A percentile compares a stretch with the other conserved stretches of the same genome.
Conservation (phyloP, 2,888 invertebrate species). For the Agrotis ipsilon region DNA sequence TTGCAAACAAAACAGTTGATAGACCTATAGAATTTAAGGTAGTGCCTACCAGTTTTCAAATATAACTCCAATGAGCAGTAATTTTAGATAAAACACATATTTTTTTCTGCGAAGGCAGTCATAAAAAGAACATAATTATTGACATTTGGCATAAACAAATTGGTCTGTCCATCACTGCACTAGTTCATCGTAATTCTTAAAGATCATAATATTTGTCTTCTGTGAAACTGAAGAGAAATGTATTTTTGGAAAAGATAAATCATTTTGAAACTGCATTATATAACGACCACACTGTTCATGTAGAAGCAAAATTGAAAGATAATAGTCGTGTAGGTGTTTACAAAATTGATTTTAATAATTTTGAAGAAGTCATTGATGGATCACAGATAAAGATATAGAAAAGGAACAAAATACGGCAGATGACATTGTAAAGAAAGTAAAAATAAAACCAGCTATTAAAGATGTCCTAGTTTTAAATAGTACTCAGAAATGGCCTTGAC, state of each 20-base stretch:
- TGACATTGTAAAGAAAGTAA: constrained; percentile 63
- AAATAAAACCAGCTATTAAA: constrained; percentile 65
- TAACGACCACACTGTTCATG: not conserved
- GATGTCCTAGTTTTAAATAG: constrained; percentile 79
- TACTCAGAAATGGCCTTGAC: constrained; percentile 86
- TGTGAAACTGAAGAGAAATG: not conserved
- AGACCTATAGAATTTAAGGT: too few species aligned
- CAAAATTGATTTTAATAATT: not conserved
- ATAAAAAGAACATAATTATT: constrained; percentile 3
- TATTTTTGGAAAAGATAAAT: not conserved
- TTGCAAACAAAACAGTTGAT: too few species aligned
- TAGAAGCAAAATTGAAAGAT: not conserved
- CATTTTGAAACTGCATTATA: not conserved
- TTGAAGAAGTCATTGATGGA: not conserved
- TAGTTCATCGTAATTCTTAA: constrained; percentile 1
- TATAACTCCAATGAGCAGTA: not conserved
- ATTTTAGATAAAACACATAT: not conserved
- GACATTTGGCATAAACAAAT: constrained; percentile 12
- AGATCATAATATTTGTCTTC: constrained; percentile 15
- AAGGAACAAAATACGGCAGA: constrained; percentile 14
- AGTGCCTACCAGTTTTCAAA: too few species aligned
- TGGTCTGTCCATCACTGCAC: not conserved
- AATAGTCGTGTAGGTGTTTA: not conserved
- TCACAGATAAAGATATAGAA: not conserved
- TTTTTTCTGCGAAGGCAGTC: not conserved